A percentile compares a stretch with the other conserved stretches of the same genome.
Evolutionary conservation across 2,888 invertebrate genomes (phyloP).

Genomic region (Coleophora deauratella): DNA sequence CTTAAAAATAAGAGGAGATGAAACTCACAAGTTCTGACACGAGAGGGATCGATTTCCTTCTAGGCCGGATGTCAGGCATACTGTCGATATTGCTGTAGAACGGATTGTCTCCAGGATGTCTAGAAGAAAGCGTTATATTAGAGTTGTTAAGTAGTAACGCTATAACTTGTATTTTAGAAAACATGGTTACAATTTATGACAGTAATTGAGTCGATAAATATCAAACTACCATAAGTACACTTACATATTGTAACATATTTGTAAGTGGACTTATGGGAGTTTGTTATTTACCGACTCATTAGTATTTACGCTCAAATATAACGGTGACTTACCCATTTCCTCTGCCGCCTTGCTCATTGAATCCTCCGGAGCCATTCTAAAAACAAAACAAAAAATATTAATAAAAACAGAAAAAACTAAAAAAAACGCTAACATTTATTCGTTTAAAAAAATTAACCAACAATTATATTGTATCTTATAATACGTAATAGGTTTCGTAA

Average conservation of each 20-base stretch:
- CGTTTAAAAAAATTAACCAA: conserved; percentile 26
- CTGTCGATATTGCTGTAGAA: conserved; percentile 99
- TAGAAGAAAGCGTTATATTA: conserved; percentile 35
- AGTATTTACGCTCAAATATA: no score
- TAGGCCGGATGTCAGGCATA: conserved; percentile 98
- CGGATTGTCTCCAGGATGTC: conserved; percentile 95
- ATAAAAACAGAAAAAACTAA: conserved; percentile 35
- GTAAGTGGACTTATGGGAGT: no score
- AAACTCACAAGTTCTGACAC: conserved; percentile 98
- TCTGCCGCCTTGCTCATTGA: conserved; percentile 84
- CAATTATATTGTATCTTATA: conserved; percentile 11
- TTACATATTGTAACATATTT: no score
- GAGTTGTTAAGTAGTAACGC: no score
- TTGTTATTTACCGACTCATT: no score
- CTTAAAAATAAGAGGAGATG: no score
- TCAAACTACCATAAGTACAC: no score
- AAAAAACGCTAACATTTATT: conserved; percentile 49
- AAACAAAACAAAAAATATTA: conserved; percentile 77
- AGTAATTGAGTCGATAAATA: no score
- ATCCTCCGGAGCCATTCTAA: conserved; percentile 89
- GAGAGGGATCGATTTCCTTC: conserved; percentile 97
- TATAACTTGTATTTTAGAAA: no score
- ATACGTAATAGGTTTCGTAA: no score
- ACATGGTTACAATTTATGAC: no score
- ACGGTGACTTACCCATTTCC: conserved; percentile 86